These are phyloP conservation scores for Setipinna tenuifilis DNA, from an alignment of 2,797 vertebrate genomes.

Conservation along the genomic window DNA sequence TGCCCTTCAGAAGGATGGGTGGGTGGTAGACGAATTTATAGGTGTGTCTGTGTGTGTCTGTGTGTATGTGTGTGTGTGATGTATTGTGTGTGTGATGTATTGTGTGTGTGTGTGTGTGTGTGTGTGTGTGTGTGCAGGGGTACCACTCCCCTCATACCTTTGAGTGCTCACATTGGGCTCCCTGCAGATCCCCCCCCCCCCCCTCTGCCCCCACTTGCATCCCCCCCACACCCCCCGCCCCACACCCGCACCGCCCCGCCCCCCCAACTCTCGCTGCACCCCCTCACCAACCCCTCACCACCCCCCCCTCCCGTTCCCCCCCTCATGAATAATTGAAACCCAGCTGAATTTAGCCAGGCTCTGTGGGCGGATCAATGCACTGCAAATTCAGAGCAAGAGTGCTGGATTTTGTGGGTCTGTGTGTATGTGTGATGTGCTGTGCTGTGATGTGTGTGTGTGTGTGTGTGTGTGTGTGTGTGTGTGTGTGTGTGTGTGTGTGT, in stretches of 20 bases:
- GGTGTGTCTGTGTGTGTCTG: too few relatives aligned
- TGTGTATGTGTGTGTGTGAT: neutral
- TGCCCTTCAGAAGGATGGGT: neutral
- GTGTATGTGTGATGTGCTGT: neutral
- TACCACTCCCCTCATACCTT: neutral
- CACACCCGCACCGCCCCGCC: neutral
- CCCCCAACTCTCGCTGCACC: too few relatives aligned
- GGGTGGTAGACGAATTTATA: neutral
- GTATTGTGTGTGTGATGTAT: too few relatives aligned
- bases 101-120: neutral
- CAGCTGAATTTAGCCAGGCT: conserved; percentile 66
- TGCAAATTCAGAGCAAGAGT: neutral
- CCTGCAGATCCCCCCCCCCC: neutral
- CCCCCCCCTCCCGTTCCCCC: conserved; percentile 7
- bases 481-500: neutral
- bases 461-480: neutral
- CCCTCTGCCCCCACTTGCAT: too few relatives aligned
- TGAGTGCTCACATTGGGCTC: neutral
- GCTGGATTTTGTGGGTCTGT: neutral
- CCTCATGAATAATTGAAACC: conserved; percentile 74
- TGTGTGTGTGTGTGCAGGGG: neutral
- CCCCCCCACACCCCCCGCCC: neutral
- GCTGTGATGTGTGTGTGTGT: neutral
- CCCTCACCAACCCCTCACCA: too few relatives aligned
- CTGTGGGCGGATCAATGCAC: neutral